phyloP scores from a whole-genome alignment of 37 sponge, comb jelly and placozoan species.

The Aplysina aerophoba region DNA sequence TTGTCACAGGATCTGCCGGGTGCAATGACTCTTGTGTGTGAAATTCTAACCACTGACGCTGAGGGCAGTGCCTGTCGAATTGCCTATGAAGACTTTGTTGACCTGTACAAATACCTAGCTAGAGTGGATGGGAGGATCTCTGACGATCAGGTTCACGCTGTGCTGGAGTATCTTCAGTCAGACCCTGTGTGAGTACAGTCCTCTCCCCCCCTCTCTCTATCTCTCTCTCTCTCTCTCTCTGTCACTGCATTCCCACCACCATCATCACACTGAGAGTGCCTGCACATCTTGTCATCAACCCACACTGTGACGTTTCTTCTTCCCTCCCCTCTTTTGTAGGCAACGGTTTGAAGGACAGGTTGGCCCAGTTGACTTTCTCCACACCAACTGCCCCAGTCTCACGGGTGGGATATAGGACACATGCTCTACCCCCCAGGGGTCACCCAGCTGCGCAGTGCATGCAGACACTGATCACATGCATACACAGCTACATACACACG shows the following conservation, averaged over 20 bases:
- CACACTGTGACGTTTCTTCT: no score
- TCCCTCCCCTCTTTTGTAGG: not conserved
- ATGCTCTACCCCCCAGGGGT: not conserved
- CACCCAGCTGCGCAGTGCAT: no score
- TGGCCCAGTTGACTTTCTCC: slow-evolving; percentile 87
- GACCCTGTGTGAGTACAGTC: slow-evolving; percentile 83
- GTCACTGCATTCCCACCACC: no score
- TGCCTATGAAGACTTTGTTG: slow-evolving; percentile 66
- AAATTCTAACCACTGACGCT: slow-evolving; percentile 79
- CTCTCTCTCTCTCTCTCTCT: no score
- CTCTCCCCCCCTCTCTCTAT: no score
- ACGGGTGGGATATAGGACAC: not conserved
- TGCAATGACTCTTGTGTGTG: slow-evolving; percentile 83
- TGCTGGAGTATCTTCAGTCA: slow-evolving; percentile 67
- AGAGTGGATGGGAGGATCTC: slow-evolving; percentile 78
- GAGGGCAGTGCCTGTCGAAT: slow-evolving; percentile 90
- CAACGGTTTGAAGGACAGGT: slow-evolving; percentile 72
- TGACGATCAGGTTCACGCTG: slow-evolving; percentile 61
- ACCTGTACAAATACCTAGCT: slow-evolving; percentile 83
- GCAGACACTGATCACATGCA: no score
- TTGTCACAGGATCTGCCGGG: slow-evolving; percentile 68
- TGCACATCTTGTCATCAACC: no score
- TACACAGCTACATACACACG: no score
- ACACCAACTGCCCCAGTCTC: slow-evolving; percentile 72
- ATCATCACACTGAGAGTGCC: no score